Evolutionary conservation across 2,888 invertebrate genomes (phyloP), one percentile per base, ranked within the genome.

Genomic region (Sesia apiformis): DNA sequence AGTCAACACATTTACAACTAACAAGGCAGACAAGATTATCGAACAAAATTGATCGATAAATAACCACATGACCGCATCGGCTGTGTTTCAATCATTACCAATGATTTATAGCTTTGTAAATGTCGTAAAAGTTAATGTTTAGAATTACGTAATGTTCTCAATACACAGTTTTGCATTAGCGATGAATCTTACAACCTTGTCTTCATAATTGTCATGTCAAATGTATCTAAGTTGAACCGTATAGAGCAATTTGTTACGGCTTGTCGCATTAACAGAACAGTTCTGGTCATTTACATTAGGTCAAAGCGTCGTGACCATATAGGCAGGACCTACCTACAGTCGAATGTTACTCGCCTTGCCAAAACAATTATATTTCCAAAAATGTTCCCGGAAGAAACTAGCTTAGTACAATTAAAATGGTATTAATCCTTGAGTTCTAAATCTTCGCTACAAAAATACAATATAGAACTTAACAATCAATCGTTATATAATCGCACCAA

Each of bases 161-260:
- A 23, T 23, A 23, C 23, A 23, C 23, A 23, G 23, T 23, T 46
- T 8, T 46, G 46, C 8, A 4, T 46, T 7, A 53, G 5, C 23
- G 39, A 50, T 23, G 46, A 53, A 38, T 50, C 53, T 54, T 54
- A 46, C 23, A 46, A 46, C 46, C 46, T 46, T 46, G 46, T 46
- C 51, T 6, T 46, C n/a, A 8, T 41, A 54, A 54, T 54, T 54
- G 54, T 42, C 41, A 41, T 52, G 43, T 43, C 42, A 46, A 46
- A 46, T 8, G 43, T 8, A 7, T 8, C 46, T 46, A 8, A 23
- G n/a, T 46, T 46, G 46, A 46, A 46, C 46, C 46, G 46, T 46
- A 46, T 46, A 46, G 23, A 23, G 23, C 8, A 4, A 46, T 46
- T 46, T 23, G 46, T n/a, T 46, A 46, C 23, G 46, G 46, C 23